Evolutionary conservation across 2,113 vertebrate genomes (phyloP), one percentile per base, ranked within the genome.

Genomic region (Meriones unguiculatus): DNA sequence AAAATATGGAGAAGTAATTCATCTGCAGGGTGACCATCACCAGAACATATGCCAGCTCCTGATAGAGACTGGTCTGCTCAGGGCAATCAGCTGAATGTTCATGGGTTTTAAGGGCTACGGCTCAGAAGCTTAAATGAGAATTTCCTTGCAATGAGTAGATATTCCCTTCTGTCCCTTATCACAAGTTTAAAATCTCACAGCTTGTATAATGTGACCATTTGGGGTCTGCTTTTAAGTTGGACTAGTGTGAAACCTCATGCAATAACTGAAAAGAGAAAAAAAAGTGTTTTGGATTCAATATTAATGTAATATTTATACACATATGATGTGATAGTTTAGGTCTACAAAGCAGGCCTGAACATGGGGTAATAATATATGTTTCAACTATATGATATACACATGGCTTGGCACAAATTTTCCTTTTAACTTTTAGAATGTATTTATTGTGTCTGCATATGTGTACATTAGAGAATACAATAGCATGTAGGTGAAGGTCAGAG

Each of bases 1-100:
- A 93, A 99, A 99, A 98, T 99, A 99, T 99, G 99, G 99, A 99
- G 99, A 99, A 99, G 99, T 99, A 98, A 99, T 99, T 97, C 99
- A 99, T 98, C 97, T 99, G 93, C 99, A 99, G 94, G 99, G 99
- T 87, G 99, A 99, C 98, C 99, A 99, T 98, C 99, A 99, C 97
- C 99, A 99, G 98, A 99, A 99, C 99, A 99, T 99, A 98, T 99
- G 99, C 98, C 99, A 99, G 98, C 99, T 99, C 98, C 99, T 99
- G 4, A 98, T 99, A 1, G 99, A 99, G 97, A 99, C 13, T 69
- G 46, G 15, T 9, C 24, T 70, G 17, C 64, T 13, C 57, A 81
- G 64, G 15, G 54, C 5, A 10, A 73, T 41, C 24, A 59, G 86
- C 69, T 75, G 70, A 89, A 73, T n/a, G 38, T 35, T 89, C 72